phyloP scores from a whole-genome alignment of 1,140 invertebrate species.

The Archivesica marissinica region DNA sequence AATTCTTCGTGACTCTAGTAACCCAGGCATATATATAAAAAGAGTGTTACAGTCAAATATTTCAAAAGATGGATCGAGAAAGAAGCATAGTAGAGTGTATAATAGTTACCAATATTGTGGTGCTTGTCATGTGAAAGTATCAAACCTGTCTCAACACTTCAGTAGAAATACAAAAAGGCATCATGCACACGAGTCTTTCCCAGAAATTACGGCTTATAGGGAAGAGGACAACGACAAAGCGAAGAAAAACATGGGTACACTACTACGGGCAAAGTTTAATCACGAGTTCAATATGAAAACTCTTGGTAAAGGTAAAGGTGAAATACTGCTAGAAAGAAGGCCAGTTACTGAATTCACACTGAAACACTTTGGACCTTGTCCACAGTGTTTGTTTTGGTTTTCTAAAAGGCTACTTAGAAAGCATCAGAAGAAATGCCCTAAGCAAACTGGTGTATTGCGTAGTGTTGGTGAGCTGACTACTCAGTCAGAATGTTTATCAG shows the following conservation, averaged over 20 bases:
- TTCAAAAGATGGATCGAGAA: background rate
- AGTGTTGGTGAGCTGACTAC: slow-evolving; percentile 12
- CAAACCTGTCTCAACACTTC: slow-evolving; percentile 50
- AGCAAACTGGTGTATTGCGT: background rate
- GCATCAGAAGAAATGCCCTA: slow-evolving; percentile 27
- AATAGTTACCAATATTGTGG: slow-evolving; percentile 57
- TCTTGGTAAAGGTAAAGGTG: slow-evolving; percentile 33
- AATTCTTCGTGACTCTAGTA: slow-evolving; percentile 14
- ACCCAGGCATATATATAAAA: slow-evolving; percentile 40
- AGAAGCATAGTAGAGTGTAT: slow-evolving; percentile 31
- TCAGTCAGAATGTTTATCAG: slow-evolving; percentile 17
- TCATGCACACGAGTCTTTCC: background rate
- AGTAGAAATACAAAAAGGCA: background rate
- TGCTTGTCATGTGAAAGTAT: slow-evolving; percentile 25
- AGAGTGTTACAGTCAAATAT: slow-evolving; percentile 9
- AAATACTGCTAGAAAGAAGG: slow-evolving; percentile 49
- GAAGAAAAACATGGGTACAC: background rate
- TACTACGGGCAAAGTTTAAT: slow-evolving; percentile 33
- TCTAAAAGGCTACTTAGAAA: slow-evolving; percentile 33
- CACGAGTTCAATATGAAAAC: slow-evolving; percentile 46
- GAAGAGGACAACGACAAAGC: slow-evolving; percentile 16
- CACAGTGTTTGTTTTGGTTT: slow-evolving; percentile 32
- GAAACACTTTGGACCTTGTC: slow-evolving; percentile 47
- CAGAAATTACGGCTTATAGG: slow-evolving; percentile 14
- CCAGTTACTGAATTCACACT: slow-evolving; percentile 4